Conservation (phyloP, 2,113 vertebrate species). For the Myrmophylax atrothorax region DNA sequence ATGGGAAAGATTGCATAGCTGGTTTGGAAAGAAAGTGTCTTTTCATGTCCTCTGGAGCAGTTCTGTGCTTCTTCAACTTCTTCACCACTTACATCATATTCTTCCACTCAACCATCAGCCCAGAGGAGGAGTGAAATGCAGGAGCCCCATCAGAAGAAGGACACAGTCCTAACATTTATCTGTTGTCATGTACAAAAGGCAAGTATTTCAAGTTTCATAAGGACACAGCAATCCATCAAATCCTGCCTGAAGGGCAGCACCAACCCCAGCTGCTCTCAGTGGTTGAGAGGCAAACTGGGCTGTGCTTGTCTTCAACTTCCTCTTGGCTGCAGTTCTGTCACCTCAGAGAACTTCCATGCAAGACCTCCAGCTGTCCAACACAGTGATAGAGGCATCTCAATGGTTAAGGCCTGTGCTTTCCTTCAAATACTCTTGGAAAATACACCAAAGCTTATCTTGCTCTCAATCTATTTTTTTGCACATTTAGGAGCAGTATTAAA, state of each 20-base stretch:
- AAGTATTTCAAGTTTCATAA: constrained; percentile 54
- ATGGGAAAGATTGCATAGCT: constrained; percentile 85
- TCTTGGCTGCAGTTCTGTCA: neutral
- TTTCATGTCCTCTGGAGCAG: constrained; percentile 52
- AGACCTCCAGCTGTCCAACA: constrained; percentile 16
- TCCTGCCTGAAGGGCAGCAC: constrained; percentile 53
- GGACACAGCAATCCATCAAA: neutral
- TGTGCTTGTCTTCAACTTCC: constrained; percentile 37
- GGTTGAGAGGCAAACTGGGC: neutral
- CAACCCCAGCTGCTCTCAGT: constrained; percentile 38
- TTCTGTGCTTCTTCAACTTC: constrained; percentile 61
- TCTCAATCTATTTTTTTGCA: constrained; percentile 38
- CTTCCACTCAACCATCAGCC: neutral
- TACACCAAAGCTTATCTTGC: neutral
- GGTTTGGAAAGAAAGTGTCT: constrained; percentile 64
- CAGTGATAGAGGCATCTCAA: constrained; percentile 34
- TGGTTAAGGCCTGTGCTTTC: constrained; percentile 48
- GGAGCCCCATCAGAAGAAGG: neutral
- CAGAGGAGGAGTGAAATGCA: neutral
- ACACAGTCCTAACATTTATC: neutral
- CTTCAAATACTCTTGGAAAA: constrained; percentile 11
- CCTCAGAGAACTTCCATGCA: neutral
- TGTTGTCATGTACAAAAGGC: constrained; percentile 18
- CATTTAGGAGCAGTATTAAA: constrained; percentile 64
- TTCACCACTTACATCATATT: neutral